Conservation (phyloP, 2,113 vertebrate genomes). For the Polypterus bichir region DNA sequence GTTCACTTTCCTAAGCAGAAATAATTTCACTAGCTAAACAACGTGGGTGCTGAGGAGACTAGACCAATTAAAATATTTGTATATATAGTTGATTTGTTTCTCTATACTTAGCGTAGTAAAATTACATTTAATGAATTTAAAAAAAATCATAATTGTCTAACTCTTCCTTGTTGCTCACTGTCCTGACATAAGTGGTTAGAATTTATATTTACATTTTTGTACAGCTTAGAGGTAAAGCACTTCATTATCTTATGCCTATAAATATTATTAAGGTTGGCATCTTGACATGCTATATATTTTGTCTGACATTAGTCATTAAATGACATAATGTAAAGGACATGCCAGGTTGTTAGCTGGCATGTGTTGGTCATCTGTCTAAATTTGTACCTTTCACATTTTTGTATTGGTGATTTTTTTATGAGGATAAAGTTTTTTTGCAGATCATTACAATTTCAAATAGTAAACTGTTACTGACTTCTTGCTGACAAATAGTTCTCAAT, state of each 20-base stretch:
- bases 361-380: constrained; percentile 18
- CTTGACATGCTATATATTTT: background rate
- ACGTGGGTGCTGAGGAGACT: too few species aligned
- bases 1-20: too few species aligned
- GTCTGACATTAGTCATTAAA: constrained; percentile 2
- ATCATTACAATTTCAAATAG: constrained; percentile 5
- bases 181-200: too few species aligned
- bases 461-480: background rate
- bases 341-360: constrained; percentile 3
- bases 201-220: too few species aligned
- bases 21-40: too few species aligned
- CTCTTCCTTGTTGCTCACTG: too few species aligned
- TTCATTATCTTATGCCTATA: constrained; percentile 1
- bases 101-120: too few species aligned
- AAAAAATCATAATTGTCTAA: too few species aligned
- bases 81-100: too few species aligned
- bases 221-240: too few species aligned
- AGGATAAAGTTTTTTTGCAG: background rate
- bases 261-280: constrained; percentile 1
- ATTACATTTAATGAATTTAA: too few species aligned
- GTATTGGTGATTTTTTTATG: background rate
- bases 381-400: constrained; percentile 7
- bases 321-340: background rate
- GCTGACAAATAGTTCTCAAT: background rate
- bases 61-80: too few species aligned